Base-by-base conservation (phyloP, 2,113 vertebrate species). In the Anolis carolinensis region DNA sequence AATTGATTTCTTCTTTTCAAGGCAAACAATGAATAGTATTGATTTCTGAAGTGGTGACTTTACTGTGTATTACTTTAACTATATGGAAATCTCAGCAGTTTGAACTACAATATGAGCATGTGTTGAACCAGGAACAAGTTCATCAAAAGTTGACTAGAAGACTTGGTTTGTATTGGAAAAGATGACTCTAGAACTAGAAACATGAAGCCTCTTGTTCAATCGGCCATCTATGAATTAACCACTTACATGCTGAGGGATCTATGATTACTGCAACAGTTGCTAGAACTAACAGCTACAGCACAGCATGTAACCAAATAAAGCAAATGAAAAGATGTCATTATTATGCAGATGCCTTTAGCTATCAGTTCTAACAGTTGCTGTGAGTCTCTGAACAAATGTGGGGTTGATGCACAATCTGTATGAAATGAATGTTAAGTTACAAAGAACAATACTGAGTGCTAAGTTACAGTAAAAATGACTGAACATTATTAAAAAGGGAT, bases 41-140 rank as follows among this genome's bases (percentile, higher is more conserved):
- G 82, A 81, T 76, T 87, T 85, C 48, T 88, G 92, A 93, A 95
- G 92, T 93, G 93, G 91, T 93, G 93, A 94, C 90, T 93, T 95
- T 89, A 81, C 92, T 91, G 83, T 65, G 65, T 83, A 88, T 27
- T 3, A 0, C 7, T 72, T 91, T 44, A 78, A 70, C 48, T 77
- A 52, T 77, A 1, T 36, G 36, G 16, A 75, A 73, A 36, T 7
- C 11, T 65, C 44, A 52, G 63, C 30, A 50, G 70, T 16, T 16
- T 63, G 78, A 30, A 32, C 23, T 78, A 34, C 36, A 63, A 16
- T 9, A 52, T 30, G 36, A 78, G 34, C 23, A 30, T 77, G 27
- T 67, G n/a, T 18, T 44, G 76, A 79, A 67, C n/a, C 21, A 72
- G 52, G 34, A 62, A 36, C 21, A 16, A 72, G 10, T 25, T 30